These are phyloP conservation scores for Anseranas semipalmata DNA, from an alignment of 2,113 vertebrate genomes.

Conservation along the genomic window DNA sequence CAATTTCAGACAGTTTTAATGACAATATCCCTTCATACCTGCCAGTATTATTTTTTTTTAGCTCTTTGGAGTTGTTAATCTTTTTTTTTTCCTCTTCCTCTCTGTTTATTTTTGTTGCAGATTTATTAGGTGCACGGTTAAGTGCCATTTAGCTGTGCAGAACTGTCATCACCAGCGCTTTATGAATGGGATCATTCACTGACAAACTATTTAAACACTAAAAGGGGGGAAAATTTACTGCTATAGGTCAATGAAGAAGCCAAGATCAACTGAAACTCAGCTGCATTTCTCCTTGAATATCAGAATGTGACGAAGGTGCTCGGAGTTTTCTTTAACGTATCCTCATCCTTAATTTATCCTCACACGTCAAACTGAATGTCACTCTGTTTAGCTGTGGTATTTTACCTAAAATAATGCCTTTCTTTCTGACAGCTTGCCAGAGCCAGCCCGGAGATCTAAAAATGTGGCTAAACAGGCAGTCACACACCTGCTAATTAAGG, in stretches of 20 bases:
- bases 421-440: slow-evolving; percentile 34
- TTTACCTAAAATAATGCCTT: slow-evolving; percentile 56
- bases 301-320: slow-evolving; percentile 52
- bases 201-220: slow-evolving; percentile 70
- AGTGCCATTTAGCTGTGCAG: slow-evolving; percentile 66
- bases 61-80: slow-evolving; percentile 19
- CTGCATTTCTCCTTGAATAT: slow-evolving; percentile 27
- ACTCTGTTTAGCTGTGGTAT: background rate
- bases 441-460: background rate
- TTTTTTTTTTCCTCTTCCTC: background rate
- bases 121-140: slow-evolving; percentile 73
- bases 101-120: slow-evolving; percentile 77
- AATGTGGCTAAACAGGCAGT: slow-evolving; percentile 29
- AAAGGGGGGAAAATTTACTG: slow-evolving; percentile 59
- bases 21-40: slow-evolving; percentile 39
- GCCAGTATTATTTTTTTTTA: background rate
- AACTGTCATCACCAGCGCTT: slow-evolving; percentile 71
- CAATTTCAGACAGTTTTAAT: background rate
- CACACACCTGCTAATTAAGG: slow-evolving; percentile 54
- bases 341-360: slow-evolving; percentile 45
- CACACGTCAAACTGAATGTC: slow-evolving; percentile 40
- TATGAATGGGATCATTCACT: slow-evolving; percentile 79
- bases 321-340: background rate
- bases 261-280: slow-evolving; percentile 76
- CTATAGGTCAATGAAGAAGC: slow-evolving; percentile 70